These are phyloP conservation scores for Pocillopora verrucosa DNA, from an alignment of 64 coral and sea anemone genomes.

Conservation along the genomic window DNA sequence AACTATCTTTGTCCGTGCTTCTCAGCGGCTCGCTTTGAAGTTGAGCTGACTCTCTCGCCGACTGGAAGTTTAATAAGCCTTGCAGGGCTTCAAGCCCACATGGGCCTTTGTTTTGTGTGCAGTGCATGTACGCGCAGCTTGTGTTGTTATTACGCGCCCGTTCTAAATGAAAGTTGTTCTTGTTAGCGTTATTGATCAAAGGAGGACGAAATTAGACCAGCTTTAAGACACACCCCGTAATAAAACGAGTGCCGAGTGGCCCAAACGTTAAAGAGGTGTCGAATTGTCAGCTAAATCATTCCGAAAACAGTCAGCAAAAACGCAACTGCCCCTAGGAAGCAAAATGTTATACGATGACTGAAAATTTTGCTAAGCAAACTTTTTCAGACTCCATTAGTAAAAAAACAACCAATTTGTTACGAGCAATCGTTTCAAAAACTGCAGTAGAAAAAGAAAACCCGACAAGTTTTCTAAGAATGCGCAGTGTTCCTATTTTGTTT, in stretches of 20 bases:
- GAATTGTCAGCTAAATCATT: no score
- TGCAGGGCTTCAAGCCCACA: slow-evolving; percentile 20
- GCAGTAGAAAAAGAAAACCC: no score
- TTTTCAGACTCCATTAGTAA: no score
- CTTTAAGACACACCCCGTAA: not conserved
- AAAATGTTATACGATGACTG: no score
- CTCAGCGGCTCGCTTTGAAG: slow-evolving; percentile 36
- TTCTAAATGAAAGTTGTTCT: not conserved
- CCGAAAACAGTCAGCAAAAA: no score
- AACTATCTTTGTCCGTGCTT: slow-evolving; percentile 27
- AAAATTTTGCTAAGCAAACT: no score
- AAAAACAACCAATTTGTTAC: no score
- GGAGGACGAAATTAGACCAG: not conserved
- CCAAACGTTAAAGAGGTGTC: no score
- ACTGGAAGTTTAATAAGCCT: slow-evolving; percentile 33
- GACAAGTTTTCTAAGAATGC: no score
- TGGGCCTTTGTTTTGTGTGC: slow-evolving; percentile 16
- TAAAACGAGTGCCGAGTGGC: not conserved
- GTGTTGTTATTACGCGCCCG: not conserved
- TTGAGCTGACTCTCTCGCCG: slow-evolving; percentile 9
- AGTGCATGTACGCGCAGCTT: not conserved
- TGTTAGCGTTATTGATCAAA: not conserved
- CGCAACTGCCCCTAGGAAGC: no score
- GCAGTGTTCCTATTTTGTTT: no score
- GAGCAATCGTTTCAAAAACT: no score